Evolutionary conservation across 2,113 vertebrate species (phyloP).

Genomic region (Romanogobio albipinnatus): DNA sequence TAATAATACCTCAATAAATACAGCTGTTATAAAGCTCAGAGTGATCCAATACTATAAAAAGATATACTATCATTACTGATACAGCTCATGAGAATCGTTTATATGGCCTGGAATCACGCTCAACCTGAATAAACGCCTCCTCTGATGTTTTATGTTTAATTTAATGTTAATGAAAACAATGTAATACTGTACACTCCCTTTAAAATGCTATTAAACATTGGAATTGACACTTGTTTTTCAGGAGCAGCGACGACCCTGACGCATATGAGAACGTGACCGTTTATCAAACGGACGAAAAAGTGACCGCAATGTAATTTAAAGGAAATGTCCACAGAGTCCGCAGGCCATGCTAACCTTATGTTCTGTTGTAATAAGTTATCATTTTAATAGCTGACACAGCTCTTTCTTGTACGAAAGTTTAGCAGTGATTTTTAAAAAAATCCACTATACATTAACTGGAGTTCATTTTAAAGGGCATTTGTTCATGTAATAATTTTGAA

Average conservation of each 20-base stretch:
- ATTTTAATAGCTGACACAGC: not conserved
- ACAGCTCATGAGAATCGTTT: not conserved
- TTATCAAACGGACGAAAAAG: slow-evolving; percentile 50
- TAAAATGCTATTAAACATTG: not conserved
- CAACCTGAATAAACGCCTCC: not conserved
- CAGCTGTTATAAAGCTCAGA: slow-evolving; percentile 1
- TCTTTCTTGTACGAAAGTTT: not conserved
- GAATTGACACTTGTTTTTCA: slow-evolving; percentile 50
- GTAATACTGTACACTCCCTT: not conserved
- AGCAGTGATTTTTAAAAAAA: not conserved
- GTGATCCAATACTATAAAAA: not conserved
- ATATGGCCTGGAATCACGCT: not conserved
- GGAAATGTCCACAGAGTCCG: not conserved
- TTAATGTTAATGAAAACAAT: not conserved
- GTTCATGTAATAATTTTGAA: not conserved
- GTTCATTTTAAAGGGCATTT: not conserved
- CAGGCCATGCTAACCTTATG: not conserved
- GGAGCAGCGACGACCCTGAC: slow-evolving; percentile 52
- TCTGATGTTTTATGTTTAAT: not conserved
- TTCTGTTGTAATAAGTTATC: not conserved
- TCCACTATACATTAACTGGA: not conserved
- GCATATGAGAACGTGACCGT: slow-evolving; percentile 54
- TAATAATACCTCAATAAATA: slow-evolving; percentile 20
- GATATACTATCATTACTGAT: slow-evolving; percentile 1
- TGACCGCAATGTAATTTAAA: slow-evolving; percentile 68